phyloP scores from a whole-genome alignment of 2,113 vertebrate genomes.

The Otolemur garnettii region DNA sequence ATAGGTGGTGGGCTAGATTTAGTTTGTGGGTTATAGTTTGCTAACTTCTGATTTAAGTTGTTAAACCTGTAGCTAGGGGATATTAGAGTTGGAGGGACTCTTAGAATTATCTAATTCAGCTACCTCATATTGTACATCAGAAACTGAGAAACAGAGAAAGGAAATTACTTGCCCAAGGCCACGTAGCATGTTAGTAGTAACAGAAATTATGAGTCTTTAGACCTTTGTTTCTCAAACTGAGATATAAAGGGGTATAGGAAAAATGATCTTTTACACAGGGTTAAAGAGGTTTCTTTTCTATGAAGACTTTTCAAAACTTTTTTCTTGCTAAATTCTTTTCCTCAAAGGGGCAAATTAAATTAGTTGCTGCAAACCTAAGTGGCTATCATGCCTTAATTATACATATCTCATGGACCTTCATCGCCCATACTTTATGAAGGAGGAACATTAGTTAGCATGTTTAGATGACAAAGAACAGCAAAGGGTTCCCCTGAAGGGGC shows the following conservation, averaged over 20 bases:
- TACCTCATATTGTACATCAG: background rate
- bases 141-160: slow-evolving; percentile 18
- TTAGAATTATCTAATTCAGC: background rate
- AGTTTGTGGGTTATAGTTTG: slow-evolving; percentile 2
- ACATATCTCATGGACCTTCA: background rate
- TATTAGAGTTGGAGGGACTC: background rate
- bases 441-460: background rate
- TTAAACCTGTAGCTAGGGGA: background rate
- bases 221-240: slow-evolving; percentile 38
- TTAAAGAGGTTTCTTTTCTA: background rate
- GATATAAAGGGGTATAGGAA: background rate
- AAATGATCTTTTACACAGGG: background rate
- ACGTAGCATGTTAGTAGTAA: background rate
- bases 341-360: slow-evolving; percentile 17
- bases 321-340: slow-evolving; percentile 43
- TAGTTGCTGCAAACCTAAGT: slow-evolving; percentile 31
- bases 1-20: background rate
- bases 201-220: slow-evolving; percentile 8
- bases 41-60: background rate
- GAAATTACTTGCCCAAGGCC: background rate
- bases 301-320: background rate
- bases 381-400: background rate
- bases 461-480: background rate
- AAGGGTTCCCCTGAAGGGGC: background rate
- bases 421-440: background rate